Percentiles rank a stretch among this genome's conserved stretches.
Conservation (phyloP, 2,797 vertebrate species). For the Melanotaenia boesemani region DNA sequence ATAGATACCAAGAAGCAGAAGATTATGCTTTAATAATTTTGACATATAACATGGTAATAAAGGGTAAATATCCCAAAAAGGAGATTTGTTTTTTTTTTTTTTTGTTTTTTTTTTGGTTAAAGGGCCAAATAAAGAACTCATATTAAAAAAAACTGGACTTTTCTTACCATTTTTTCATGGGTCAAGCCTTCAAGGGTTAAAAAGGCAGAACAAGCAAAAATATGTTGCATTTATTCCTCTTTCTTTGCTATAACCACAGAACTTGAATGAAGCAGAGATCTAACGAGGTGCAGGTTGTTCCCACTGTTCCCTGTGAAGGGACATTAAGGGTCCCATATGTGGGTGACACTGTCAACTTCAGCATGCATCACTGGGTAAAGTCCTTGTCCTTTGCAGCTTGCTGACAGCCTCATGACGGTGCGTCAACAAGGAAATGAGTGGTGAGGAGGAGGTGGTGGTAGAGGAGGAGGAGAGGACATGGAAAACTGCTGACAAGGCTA, state of each 20-base stretch:
- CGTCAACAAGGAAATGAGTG: constrained; percentile 61
- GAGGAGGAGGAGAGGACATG: constrained; percentile 14
- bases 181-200: neutral
- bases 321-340: constrained; percentile 54
- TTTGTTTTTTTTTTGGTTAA: too few species aligned
- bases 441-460: constrained; percentile 28
- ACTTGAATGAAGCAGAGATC: constrained; percentile 3
- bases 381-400: constrained; percentile 70
- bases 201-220: neutral
- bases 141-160: too few species aligned
- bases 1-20: too few species aligned
- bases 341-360: constrained; percentile 56
- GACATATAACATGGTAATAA: too few species aligned
- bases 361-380: constrained; percentile 54
- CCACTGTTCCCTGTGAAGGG: constrained; percentile 46
- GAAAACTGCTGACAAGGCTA: constrained; percentile 68
- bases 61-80: too few species aligned
- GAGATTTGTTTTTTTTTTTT: too few species aligned
- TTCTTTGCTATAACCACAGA: neutral
- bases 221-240: neutral
- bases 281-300: constrained; percentile 58
- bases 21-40: too few species aligned
- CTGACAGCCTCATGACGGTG: constrained; percentile 51
- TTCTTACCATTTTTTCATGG: too few species aligned
- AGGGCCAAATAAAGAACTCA: too few species aligned